Evolutionary conservation across 2,888 invertebrate genomes (phyloP), one percentile per base, ranked within the genome.

Genomic region (Brachyptera putata): DNA sequence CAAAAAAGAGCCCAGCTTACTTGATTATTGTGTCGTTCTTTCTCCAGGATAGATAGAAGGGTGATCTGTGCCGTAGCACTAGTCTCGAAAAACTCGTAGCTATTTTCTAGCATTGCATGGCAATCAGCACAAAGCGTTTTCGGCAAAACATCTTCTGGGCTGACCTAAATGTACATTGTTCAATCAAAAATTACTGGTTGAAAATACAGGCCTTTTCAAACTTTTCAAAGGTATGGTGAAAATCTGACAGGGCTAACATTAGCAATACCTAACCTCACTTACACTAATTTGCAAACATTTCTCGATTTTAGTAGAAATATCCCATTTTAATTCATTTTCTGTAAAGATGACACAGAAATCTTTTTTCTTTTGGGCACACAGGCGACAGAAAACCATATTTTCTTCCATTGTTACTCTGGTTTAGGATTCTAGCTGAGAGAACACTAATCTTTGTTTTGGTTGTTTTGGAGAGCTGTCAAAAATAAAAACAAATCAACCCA

Each of bases 271-370:
- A 49, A 24, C 24, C 22, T 21, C 25, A 7, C 66, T 65, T 64
- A 70, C 69, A 65, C 60, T 63, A 53, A 70, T 70, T 61, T 71
- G 68, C 59, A 70, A 63, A 64, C 69, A 70, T 25, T 69, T 67
- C 26, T 63, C 61, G 11, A 69, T 69, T 61, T 68, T 70, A 11
- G 62, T 62, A 34, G 64, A 62, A 30, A 69, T 50, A 58, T 68
- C 66, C 18, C 67, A 50, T 50, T 16, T 21, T n/a, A 36, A 16
- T 3, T 67, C 66, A 56, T 67, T 65, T 36, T 67, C 63, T 24
- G 66, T 65, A 39, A 67, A 69, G 37, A 69, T 65, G 49, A 67
- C 61, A 26, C 70, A 61, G 61, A 34, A 21, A 26, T 14, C 34
- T 21, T 41, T 21, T 14, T 60, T 34, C 60, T 34, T 16, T 41